Percentiles rank a stretch among this genome's conserved stretches.
phyloP scores from a whole-genome alignment of 2,888 invertebrate genomes.

The Eurytoma adleriae region DNA sequence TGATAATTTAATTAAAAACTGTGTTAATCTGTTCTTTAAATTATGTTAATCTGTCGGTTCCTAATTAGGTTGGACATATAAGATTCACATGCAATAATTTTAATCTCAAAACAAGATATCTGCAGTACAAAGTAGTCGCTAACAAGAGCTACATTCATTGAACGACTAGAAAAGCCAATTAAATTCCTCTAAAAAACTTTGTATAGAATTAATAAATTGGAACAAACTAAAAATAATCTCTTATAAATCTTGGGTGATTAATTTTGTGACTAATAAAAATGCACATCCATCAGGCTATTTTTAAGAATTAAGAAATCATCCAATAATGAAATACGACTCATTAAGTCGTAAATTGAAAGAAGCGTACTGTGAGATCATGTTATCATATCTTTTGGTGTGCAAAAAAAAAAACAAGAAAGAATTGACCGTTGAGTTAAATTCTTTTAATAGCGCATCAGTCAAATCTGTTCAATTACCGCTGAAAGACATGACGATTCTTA shows the following conservation, averaged over 20 bases:
- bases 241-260: not conserved
- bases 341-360: too few species aligned
- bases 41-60: not conserved
- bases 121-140: not conserved
- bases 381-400: too few species aligned
- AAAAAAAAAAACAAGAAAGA: too few species aligned
- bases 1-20: not conserved
- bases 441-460: not conserved
- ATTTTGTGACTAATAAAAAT: not conserved
- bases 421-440: too few species aligned
- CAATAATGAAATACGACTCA: too few species aligned
- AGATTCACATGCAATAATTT: not conserved
- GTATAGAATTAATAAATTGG: not conserved
- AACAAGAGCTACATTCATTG: not conserved
- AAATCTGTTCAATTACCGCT: constrained; percentile 37
- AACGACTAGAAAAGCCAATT: not conserved
- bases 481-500: constrained; percentile 28
- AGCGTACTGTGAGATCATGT: too few species aligned
- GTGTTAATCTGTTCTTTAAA: not conserved
- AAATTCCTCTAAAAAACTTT: not conserved
- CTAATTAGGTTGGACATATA: not conserved
- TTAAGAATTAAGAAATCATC: not conserved
- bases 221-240: not conserved
- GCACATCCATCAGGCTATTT: not conserved
- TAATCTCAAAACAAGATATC: not conserved